Percentiles rank a stretch among this genome's conserved stretches.
Conservation (phyloP, 2,888 invertebrate genomes). For the Synergus japonicus region DNA sequence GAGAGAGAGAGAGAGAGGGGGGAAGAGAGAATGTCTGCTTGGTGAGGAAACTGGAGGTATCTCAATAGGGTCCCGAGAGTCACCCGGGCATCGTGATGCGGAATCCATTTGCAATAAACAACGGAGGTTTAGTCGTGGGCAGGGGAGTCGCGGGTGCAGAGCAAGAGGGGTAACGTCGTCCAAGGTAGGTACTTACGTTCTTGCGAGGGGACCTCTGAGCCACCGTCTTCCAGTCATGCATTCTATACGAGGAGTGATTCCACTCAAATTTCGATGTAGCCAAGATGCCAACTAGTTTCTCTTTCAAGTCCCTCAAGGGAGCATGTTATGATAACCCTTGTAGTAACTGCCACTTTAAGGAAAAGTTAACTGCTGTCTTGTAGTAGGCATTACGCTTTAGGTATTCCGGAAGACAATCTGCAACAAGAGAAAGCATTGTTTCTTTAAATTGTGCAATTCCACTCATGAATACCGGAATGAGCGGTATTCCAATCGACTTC, state of each 20-base stretch:
- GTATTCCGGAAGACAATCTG: neutral
- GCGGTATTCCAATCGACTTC: neutral
- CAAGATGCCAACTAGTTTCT: constrained; percentile 26
- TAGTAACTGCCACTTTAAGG: neutral
- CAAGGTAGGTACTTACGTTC: constrained; percentile 71
- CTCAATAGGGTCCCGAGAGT: constrained; percentile 70
- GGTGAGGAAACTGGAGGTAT: constrained; percentile 71
- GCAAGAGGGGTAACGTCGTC: constrained; percentile 64
- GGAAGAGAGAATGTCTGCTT: constrained; percentile 46
- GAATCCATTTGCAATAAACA: constrained; percentile 78
- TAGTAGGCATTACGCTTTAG: neutral
- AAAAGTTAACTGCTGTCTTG: neutral
- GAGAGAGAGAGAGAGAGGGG: constrained; percentile 44
- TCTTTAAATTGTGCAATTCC: neutral
- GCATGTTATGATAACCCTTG: neutral
- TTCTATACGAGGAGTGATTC: constrained; percentile 74
- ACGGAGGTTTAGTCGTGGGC: constrained; percentile 71
- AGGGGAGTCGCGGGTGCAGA: constrained; percentile 45
- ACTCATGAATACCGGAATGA: neutral
- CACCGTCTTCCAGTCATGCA: constrained; percentile 76
- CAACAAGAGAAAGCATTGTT: neutral
- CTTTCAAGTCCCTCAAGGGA: neutral
- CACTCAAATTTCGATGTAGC: neutral
- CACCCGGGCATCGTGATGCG: constrained; percentile 72
- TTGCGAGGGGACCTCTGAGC: constrained; percentile 70